Conservation (phyloP, 2,888 invertebrate genomes). For the Salticus scenicus region DNA sequence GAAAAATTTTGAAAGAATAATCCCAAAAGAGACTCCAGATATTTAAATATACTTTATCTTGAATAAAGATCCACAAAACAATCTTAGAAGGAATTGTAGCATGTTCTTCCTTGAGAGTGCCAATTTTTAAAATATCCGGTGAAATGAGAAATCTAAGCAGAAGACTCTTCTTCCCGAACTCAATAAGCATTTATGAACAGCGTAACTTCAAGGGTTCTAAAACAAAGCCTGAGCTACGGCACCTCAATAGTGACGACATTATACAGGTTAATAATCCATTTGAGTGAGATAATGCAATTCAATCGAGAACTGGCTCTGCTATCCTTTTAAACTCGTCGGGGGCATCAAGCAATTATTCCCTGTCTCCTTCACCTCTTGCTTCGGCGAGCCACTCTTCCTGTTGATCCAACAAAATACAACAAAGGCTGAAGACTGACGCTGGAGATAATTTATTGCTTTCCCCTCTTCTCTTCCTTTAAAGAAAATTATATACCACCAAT, state of each 20-base stretch:
- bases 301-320: conserved; percentile 34
- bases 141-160: too few relatives aligned
- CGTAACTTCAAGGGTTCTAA: neutral
- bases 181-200: conserved; percentile 4
- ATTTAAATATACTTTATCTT: too few relatives aligned
- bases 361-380: conserved; percentile 37
- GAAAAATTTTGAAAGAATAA: too few relatives aligned
- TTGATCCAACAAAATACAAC: conserved; percentile 64
- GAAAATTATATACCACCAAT: conserved; percentile 62
- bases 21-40: too few relatives aligned
- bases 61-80: too few relatives aligned
- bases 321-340: conserved; percentile 35
- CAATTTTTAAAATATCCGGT: too few relatives aligned
- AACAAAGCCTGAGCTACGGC: neutral
- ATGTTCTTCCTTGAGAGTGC: too few relatives aligned
- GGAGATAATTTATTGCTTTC: conserved; percentile 65
- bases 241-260: conserved; percentile 6
- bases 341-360: conserved; percentile 56
- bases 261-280: conserved; percentile 58
- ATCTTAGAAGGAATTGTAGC: too few relatives aligned
- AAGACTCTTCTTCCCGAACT: neutral
- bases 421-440: conserved; percentile 44
- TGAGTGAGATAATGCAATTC: conserved; percentile 48
- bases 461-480: conserved; percentile 59
- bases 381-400: conserved; percentile 39